A percentile compares a stretch with the other conserved stretches of the same genome.
Conservation (phyloP, 2,797 vertebrate species). For the Pseudochirops cupreus region DNA sequence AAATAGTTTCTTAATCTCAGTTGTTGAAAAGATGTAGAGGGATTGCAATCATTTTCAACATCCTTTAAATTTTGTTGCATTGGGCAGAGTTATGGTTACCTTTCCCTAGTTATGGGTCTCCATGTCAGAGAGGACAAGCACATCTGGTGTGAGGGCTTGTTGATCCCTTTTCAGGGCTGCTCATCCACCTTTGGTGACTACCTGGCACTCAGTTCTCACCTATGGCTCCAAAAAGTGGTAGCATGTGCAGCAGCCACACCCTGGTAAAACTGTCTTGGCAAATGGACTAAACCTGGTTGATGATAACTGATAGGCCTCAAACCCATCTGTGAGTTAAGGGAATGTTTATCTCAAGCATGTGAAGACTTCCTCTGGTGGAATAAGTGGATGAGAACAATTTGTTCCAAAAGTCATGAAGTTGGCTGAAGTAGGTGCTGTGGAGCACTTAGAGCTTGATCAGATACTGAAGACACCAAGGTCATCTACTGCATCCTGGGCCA, state of each 20-base stretch:
- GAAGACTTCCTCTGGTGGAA: neutral
- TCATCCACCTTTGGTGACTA: too few species aligned
- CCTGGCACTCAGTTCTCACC: too few species aligned
- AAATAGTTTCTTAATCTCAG: neutral
- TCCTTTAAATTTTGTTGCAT: too few species aligned
- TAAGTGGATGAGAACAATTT: neutral
- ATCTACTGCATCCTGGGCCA: neutral
- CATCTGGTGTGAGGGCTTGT: neutral
- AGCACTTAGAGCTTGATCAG: neutral
- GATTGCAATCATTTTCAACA: neutral
- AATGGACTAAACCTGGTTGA: neutral
- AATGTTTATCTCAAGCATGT: neutral
- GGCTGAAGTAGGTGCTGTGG: neutral
- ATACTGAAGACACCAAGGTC: neutral
- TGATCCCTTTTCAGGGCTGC: neutral
- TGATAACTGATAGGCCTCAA: neutral
- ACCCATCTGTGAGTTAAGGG: neutral
- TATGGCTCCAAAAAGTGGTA: too few species aligned
- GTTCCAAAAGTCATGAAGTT: neutral
- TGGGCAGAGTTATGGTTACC: neutral
- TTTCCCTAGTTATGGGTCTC: neutral
- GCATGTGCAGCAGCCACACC: neutral
- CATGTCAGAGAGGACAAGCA: neutral
- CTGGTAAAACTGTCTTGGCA: neutral
- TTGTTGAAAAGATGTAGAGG: neutral